Evolutionary conservation across 1,140 invertebrate species (phyloP).

Genomic region (Piezodorus guildinii): DNA sequence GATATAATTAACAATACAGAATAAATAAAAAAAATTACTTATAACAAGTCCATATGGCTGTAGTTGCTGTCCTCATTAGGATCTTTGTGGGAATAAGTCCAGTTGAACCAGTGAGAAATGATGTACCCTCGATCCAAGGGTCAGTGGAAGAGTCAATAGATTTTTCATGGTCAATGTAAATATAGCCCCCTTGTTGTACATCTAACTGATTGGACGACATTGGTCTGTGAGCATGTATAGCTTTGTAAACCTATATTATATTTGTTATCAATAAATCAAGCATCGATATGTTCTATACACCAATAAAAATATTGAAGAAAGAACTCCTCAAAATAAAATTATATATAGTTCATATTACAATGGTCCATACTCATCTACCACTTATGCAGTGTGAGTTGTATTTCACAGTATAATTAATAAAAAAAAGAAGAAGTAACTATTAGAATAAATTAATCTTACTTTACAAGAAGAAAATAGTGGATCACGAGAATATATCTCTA

Average conservation of each 20-base stretch:
- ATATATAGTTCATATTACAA: no score
- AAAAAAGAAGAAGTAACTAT: no score
- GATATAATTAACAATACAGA: not conserved
- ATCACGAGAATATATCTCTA: no score
- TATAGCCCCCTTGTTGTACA: conserved; percentile 70
- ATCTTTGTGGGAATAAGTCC: conserved; percentile 72
- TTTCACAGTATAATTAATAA: no score
- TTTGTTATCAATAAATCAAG: no score
- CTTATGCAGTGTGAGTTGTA: no score
- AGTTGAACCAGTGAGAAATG: conserved; percentile 65
- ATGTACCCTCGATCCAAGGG: conserved; percentile 77
- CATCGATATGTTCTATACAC: no score
- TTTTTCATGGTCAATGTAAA: conserved; percentile 65
- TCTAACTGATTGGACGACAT: conserved; percentile 73
- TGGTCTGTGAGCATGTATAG: conserved; percentile 64
- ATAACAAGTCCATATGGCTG: conserved; percentile 82
- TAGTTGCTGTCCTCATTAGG: conserved; percentile 69
- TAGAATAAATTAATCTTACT: no score
- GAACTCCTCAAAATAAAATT: no score
- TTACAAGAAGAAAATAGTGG: no score
- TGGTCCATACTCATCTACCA: no score
- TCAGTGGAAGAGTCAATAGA: conserved; percentile 53
- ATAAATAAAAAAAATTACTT: conserved; percentile 35
- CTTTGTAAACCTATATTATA: conserved; percentile 54
- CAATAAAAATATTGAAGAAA: no score